These are phyloP conservation scores for Dendrocincla fuliginosa DNA, from an alignment of 2,797 vertebrate species.

Conservation along the genomic window DNA sequence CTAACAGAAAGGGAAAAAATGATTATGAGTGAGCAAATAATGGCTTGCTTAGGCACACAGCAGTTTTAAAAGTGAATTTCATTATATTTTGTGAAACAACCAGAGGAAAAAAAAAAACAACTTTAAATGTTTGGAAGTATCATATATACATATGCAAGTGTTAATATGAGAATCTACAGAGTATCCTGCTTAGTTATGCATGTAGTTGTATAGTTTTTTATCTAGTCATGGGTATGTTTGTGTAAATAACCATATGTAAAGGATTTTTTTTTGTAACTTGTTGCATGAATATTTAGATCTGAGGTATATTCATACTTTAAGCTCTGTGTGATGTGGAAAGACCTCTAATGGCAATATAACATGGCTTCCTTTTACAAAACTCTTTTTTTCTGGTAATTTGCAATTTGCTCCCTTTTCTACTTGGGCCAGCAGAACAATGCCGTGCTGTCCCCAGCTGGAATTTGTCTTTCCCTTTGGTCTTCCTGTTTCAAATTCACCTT, in stretches of 20 bases:
- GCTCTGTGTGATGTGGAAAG: background rate
- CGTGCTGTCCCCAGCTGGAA: background rate
- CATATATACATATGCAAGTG: background rate
- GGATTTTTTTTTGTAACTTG: background rate
- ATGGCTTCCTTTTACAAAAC: background rate
- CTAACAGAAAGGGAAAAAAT: conserved; percentile 57
- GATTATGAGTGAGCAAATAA: conserved; percentile 48
- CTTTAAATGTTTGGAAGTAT: background rate
- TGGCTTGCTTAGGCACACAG: background rate
- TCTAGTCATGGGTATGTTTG: background rate
- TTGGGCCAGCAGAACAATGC: background rate
- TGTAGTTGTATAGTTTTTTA: background rate
- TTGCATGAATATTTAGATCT: background rate
- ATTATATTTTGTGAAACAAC: background rate
- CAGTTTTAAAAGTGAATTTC: conserved; percentile 18
- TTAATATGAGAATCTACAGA: background rate
- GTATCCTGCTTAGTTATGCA: background rate
- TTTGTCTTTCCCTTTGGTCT: background rate
- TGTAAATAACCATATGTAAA: background rate
- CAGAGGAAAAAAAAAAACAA: background rate
- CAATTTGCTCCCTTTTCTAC: background rate
- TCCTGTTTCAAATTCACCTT: background rate
- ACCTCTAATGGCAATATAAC: background rate
- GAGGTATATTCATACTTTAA: background rate
- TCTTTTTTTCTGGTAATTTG: background rate